Percentiles rank a stretch among this genome's conserved stretches.
Evolutionary conservation across 2,797 vertebrate species (phyloP).

Genomic region (Poliocrania exsul): DNA sequence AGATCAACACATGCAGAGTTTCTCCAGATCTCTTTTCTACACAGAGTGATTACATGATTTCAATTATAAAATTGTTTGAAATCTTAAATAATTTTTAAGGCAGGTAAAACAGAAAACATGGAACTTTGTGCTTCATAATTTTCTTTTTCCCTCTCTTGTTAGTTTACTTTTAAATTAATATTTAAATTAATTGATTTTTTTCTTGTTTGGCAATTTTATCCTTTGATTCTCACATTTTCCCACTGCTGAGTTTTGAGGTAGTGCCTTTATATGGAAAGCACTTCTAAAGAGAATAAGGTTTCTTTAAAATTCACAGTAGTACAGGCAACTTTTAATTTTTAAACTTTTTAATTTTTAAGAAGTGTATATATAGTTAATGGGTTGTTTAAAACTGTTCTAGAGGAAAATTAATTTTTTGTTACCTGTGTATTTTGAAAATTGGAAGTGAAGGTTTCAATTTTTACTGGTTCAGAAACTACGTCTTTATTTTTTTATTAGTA

Average conservation of each 20-base stretch:
- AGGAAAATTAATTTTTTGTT: not conserved
- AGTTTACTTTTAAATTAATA: not conserved
- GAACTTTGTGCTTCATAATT: not conserved
- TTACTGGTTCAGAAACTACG: not conserved
- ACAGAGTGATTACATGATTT: not conserved
- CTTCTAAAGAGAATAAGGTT: not conserved
- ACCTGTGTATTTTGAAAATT: not conserved
- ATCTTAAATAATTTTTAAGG: not conserved
- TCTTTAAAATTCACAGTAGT: not conserved
- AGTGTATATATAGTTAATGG: rapidly evolving
- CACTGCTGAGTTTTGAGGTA: not conserved
- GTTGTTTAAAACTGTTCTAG: not conserved
- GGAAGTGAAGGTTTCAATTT: not conserved
- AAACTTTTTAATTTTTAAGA: not conserved
- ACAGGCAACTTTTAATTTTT: not conserved
- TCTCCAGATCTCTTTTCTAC: not conserved
- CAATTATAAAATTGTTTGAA: not conserved
- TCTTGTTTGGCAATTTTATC: not conserved
- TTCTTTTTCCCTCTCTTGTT: rapidly evolving
- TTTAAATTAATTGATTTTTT: not conserved
- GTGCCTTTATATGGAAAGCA: not conserved
- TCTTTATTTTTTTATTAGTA: not conserved
- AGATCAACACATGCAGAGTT: not conserved
- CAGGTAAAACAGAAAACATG: not conserved
- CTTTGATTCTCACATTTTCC: not conserved